Evolutionary conservation across 2,888 invertebrate species (phyloP), one percentile per base, ranked within the genome.

Genomic region (Trachelus iudaicus): DNA sequence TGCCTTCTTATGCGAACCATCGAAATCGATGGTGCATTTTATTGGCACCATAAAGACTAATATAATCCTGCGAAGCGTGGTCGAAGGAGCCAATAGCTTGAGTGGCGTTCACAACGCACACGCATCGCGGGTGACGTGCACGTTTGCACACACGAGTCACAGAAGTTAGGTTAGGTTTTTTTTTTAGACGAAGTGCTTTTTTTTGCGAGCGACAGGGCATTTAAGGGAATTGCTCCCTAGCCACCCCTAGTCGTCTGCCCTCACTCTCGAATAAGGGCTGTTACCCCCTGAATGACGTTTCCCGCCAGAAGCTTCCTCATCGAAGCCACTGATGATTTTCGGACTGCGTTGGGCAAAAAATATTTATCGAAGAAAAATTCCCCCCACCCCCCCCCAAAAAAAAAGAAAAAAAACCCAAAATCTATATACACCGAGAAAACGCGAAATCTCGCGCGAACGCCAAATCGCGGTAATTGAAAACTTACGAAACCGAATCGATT

Each of bases 181-280:
- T 89, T 89, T 89, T 89, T 89, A 89, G 87, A 87, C 89, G 84
- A 84, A 90, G 90, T 90, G 90, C 89, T 90, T 90, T 90, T 90
- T 90, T 90, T 90, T 90, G 89, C 85, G 88, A 87, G 83, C 88
- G 89, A 89, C 89, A 89, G 89, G 89, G 88, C 90, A 89, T 90
- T 90, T 90, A 90, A 90, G 90, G 88, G 89, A 90, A 90, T 90
- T 90, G 90, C 90, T 90, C 89, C 88, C 89, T 81, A 87, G 86
- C 86, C 37, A 88, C 87, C 86, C 85, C 69, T 30, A 13, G 30
- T n/a, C 69, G 69, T 69, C 69, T 31, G 30, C 69, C 37, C 37
- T 37, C 37, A 4, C 37, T 13, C 13, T 13, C 13, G 37, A 37
- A 37, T 37, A 37, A 37, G 37, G 37, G 37, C 37, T 37, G 37